phyloP scores from a whole-genome alignment of 2,888 invertebrate species.

The Napeogenes inachia region DNA sequence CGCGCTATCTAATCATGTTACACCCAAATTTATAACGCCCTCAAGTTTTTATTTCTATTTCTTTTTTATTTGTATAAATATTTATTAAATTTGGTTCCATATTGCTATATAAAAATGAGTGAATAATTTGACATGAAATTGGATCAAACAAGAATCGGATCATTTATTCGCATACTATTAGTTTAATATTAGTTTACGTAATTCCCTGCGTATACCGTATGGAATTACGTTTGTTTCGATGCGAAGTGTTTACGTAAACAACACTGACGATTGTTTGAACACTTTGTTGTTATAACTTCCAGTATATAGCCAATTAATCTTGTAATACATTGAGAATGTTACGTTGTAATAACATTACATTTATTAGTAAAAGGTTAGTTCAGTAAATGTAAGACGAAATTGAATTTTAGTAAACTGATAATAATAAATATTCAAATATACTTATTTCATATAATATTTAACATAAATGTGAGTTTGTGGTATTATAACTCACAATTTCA shows the following conservation, averaged over 20 bases:
- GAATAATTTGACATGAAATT: too few species aligned
- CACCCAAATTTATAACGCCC: background rate
- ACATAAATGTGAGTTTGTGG: too few species aligned
- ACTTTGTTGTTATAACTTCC: conserved; percentile 23
- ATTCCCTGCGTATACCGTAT: conserved; percentile 9
- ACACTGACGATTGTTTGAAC: conserved; percentile 23
- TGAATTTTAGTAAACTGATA: too few species aligned
- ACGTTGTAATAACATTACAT: background rate
- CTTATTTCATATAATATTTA: too few species aligned
- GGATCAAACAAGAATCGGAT: background rate
- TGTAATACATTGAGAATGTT: background rate
- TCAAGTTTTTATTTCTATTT: background rate
- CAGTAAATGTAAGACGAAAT: too few species aligned
- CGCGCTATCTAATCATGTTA: conserved; percentile 2
- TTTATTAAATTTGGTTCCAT: too few species aligned
- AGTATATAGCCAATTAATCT: conserved; percentile 5
- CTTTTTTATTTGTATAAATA: too few species aligned
- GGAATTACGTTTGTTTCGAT: conserved; percentile 14
- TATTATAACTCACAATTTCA: too few species aligned
- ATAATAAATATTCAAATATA: too few species aligned
- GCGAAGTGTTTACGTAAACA: conserved; percentile 22
- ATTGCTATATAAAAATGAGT: too few species aligned
- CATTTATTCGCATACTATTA: conserved; percentile 1
- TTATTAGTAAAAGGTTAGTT: background rate
- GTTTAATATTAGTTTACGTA: conserved; percentile 10